Evolutionary conservation across 2,797 vertebrate species (phyloP).

Genomic region (Hydrocynus forskahlii): DNA sequence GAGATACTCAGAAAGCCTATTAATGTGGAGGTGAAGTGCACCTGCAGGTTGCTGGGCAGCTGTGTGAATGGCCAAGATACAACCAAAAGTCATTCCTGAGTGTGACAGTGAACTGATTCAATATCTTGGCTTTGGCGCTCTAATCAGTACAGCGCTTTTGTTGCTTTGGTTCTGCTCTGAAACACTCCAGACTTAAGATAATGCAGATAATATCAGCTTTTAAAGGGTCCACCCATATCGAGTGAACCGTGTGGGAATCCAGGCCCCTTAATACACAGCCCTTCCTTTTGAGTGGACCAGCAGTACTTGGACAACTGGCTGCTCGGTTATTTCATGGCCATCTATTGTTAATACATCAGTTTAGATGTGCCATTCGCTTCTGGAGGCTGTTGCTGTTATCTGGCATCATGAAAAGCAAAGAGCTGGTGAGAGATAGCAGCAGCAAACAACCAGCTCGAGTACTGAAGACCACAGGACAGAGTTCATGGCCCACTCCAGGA

Average conservation of each 20-base stretch:
- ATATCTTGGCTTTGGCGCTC: neutral
- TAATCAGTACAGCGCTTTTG: neutral
- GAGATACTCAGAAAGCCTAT: constrained; percentile 10
- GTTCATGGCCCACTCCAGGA: too few relatives aligned
- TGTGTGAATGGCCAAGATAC: neutral
- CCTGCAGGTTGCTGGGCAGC: neutral
- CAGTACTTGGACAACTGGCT: neutral
- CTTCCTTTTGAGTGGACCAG: neutral
- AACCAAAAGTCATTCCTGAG: neutral
- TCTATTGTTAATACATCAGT: neutral
- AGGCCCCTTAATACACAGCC: neutral
- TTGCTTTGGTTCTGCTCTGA: neutral
- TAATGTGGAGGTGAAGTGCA: constrained; percentile 14
- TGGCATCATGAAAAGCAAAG: too few relatives aligned
- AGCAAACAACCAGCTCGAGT: too few relatives aligned
- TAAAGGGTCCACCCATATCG: too few relatives aligned
- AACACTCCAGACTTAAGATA: neutral
- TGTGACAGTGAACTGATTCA: neutral
- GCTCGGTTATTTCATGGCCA: neutral
- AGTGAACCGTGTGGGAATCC: neutral
- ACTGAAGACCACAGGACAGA: too few relatives aligned
- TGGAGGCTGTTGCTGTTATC: neutral
- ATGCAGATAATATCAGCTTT: neutral
- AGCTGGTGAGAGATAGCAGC: too few relatives aligned
- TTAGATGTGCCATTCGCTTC: neutral